These are phyloP conservation scores for Zoanthus sansibaricus DNA, from an alignment of 92 coral and sea anemone genomes.

Conservation along the genomic window DNA sequence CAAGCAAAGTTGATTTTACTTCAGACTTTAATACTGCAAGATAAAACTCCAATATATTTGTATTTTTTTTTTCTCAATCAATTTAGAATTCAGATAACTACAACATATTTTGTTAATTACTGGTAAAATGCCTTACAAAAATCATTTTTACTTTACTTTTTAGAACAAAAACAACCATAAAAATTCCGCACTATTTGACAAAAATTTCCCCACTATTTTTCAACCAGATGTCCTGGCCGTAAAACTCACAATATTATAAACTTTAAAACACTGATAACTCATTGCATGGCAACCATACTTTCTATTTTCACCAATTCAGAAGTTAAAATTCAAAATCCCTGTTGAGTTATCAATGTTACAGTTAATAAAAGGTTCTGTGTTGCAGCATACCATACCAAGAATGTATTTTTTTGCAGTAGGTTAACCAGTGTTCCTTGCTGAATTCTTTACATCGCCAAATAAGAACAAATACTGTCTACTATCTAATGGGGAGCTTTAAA, in stretches of 20 bases:
- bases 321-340: slow-evolving; percentile 25
- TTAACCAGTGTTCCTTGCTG: slow-evolving; percentile 11
- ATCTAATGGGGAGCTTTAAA: slow-evolving; percentile 10
- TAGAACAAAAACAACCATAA: no score
- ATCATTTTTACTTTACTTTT: no score
- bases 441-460: slow-evolving; percentile 14
- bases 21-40: no score
- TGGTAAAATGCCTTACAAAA: no score
- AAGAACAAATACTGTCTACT: slow-evolving; percentile 16
- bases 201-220: no score
- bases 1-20: no score
- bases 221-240: neutral
- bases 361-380: slow-evolving; percentile 27
- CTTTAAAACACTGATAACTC: slow-evolving; percentile 17
- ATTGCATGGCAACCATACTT: slow-evolving; percentile 3
- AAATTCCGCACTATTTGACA: no score
- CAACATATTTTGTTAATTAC: no score
- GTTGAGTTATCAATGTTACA: slow-evolving; percentile 26
- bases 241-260: slow-evolving; percentile 20
- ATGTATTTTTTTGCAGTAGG: neutral
- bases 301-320: slow-evolving; percentile 22
- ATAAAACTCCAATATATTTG: no score
- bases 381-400: slow-evolving; percentile 15
- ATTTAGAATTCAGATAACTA: no score
- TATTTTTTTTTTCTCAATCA: no score